Evolutionary conservation across 1,140 invertebrate genomes (phyloP).

Genomic region (Pseudomyrmex dendroicus): DNA sequence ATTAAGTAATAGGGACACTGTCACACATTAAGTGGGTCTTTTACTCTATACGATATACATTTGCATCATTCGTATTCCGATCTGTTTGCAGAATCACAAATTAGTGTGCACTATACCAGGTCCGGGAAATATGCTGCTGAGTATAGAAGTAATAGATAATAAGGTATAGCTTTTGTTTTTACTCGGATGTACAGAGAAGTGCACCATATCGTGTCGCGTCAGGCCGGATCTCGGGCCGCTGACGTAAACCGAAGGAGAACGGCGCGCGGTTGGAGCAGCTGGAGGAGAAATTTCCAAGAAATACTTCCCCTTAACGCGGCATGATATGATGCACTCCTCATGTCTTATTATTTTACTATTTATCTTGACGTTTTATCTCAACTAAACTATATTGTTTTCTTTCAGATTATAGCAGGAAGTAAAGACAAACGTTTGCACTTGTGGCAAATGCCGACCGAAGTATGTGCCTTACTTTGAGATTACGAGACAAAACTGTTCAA

Average conservation of each 20-base stretch:
- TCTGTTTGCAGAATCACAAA: slow-evolving; percentile 80
- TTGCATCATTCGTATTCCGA: slow-evolving; percentile 39
- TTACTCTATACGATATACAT: slow-evolving; percentile 11
- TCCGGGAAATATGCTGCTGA: slow-evolving; percentile 88
- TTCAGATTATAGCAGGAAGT: slow-evolving; percentile 88
- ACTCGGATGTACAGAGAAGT: not conserved
- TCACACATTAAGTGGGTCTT: not conserved
- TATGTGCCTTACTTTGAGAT: slow-evolving; percentile 75
- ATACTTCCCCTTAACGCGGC: no score
- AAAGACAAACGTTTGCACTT: slow-evolving; percentile 87
- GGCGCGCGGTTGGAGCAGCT: no score
- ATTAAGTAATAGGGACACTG: no score
- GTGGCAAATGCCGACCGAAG: slow-evolving; percentile 87
- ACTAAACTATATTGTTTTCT: slow-evolving; percentile 8
- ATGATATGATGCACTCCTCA: not conserved
- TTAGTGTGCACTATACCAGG: slow-evolving; percentile 87
- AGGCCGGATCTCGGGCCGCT: not conserved
- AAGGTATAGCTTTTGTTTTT: slow-evolving; percentile 83
- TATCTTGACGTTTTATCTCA: not conserved
- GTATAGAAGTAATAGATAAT: slow-evolving; percentile 87
- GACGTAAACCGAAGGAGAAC: no score
- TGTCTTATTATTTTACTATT: slow-evolving; percentile 3
- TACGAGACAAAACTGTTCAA: no score
- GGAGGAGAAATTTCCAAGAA: no score
- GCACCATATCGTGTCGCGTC: not conserved